Evolutionary conservation across 2,113 vertebrate species (phyloP).

Genomic region (Lichenostomus cassidix): DNA sequence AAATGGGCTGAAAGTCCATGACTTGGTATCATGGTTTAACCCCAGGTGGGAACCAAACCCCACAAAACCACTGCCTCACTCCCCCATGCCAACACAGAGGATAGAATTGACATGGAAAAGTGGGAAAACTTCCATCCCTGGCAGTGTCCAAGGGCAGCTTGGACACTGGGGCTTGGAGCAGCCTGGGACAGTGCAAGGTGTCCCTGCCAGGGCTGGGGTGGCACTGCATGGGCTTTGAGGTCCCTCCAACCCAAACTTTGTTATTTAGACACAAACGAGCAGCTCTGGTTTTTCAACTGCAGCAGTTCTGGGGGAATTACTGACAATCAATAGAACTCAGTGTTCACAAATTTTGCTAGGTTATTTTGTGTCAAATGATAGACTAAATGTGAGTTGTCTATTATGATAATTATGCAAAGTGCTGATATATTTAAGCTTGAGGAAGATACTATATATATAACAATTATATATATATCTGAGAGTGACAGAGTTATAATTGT

Average conservation of each 20-base stretch:
- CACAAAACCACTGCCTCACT: not conserved
- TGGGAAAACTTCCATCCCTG: not conserved
- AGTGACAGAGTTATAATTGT: not conserved
- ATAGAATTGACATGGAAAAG: not conserved
- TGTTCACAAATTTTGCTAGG: not conserved
- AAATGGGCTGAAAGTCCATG: not conserved
- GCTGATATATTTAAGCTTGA: not conserved
- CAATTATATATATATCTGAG: not conserved
- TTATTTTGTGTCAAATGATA: not conserved
- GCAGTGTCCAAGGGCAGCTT: not conserved
- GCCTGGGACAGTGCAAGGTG: not conserved
- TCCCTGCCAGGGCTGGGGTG: not conserved
- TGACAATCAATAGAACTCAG: not conserved
- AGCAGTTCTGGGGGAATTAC: not conserved
- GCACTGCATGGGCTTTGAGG: accelerated
- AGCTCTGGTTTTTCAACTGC: not conserved
- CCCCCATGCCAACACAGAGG: not conserved
- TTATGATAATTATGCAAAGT: slow-evolving; percentile 31
- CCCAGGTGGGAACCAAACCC: not conserved
- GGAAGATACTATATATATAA: slow-evolving; percentile 1
- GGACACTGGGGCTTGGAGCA: not conserved
- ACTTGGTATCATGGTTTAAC: not conserved
- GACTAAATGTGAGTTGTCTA: slow-evolving; percentile 8
- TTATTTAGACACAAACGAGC: not conserved
- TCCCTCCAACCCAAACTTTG: not conserved